Conservation (phyloP, 2,888 invertebrate species). For the Ophion slaviceki region DNA sequence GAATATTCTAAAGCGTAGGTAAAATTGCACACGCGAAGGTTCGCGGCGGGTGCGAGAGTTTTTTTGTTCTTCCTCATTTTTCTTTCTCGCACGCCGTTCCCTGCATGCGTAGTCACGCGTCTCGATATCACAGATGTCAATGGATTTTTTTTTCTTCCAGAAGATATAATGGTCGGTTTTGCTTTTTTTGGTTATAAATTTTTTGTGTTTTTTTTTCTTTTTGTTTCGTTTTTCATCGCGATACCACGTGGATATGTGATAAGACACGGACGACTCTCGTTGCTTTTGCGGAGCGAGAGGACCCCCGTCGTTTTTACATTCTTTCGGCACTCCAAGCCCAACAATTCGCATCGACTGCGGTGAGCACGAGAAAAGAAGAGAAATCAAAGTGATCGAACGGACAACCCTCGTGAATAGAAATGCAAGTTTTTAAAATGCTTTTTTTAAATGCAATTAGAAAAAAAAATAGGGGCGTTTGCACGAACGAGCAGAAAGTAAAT, state of each 20-base stretch:
- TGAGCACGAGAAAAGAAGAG: background rate
- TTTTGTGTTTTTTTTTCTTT: background rate
- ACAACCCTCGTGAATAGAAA: background rate
- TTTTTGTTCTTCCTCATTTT: slow-evolving; percentile 48
- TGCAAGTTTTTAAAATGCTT: background rate
- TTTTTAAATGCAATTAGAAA: background rate
- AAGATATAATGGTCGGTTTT: slow-evolving; percentile 25
- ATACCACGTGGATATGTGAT: background rate
- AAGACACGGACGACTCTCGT: slow-evolving; percentile 12
- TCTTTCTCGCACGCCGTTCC: slow-evolving; percentile 70
- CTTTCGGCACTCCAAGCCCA: background rate
- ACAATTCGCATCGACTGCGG: background rate
- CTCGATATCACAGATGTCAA: slow-evolving; percentile 82
- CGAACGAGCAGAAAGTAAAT: background rate
- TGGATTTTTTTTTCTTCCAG: slow-evolving; percentile 72
- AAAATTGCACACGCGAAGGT: slow-evolving; percentile 42
- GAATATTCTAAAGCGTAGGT: slow-evolving; percentile 12
- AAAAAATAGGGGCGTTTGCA: background rate
- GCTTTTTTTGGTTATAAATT: background rate
- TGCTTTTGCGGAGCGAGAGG: background rate
- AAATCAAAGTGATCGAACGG: background rate
- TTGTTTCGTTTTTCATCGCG: background rate
- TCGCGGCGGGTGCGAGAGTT: slow-evolving; percentile 46
- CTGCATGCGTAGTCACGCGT: slow-evolving; percentile 43
- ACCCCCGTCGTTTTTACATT: background rate